Evolutionary conservation across 2,888 invertebrate genomes (phyloP).

Genomic region (Bombyx huttoni): DNA sequence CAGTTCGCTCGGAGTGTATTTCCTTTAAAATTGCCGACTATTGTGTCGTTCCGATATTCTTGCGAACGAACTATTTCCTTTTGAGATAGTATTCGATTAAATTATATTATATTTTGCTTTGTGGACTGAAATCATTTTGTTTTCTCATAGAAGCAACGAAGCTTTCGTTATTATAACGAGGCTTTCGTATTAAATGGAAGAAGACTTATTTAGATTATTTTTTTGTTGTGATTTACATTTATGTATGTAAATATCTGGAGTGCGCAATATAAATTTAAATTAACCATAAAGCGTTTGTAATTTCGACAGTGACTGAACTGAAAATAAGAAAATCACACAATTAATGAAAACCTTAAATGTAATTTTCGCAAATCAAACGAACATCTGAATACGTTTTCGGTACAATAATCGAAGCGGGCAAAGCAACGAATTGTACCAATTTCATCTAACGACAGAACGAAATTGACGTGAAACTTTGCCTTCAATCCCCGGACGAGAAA

Average conservation of each 20-base stretch:
- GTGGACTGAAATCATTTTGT: not conserved
- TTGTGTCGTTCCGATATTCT: slow-evolving; percentile 18
- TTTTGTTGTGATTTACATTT: no score
- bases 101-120: not conserved
- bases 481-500: not conserved
- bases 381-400: not conserved
- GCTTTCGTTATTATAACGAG: no score
- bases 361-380: not conserved
- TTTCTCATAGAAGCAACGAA: not conserved
- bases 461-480: not conserved
- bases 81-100: not conserved
- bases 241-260: no score
- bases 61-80: not conserved
- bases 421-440: not conserved
- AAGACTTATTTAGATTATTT: no score
- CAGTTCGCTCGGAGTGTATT: slow-evolving; percentile 30
- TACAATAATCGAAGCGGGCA: not conserved
- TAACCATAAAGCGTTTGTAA: not conserved
- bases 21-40: slow-evolving; percentile 29
- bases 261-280: not conserved
- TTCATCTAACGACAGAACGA: not conserved
- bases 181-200: no score
- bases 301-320: not conserved
- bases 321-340: not conserved
- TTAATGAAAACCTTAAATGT: not conserved